Evolutionary conservation across 2,888 invertebrate genomes (phyloP).

Genomic region (Octonoba sinensis): DNA sequence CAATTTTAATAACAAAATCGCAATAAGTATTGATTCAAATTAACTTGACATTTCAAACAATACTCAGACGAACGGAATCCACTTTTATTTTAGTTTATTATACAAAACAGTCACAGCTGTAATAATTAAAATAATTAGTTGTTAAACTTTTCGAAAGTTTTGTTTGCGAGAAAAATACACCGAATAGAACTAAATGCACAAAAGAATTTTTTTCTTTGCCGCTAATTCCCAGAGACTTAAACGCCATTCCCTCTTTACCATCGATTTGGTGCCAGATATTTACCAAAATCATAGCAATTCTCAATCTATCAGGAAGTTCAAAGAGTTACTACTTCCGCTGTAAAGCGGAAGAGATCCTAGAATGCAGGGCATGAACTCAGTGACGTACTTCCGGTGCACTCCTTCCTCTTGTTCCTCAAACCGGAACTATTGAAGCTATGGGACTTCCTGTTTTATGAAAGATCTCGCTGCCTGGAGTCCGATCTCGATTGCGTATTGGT

Average conservation of each 20-base stretch:
- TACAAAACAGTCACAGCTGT: no score
- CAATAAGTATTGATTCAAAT: no score
- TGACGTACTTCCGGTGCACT: conserved; percentile 51
- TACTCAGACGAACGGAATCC: no score
- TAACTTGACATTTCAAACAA: no score
- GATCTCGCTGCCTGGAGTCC: conserved; percentile 13
- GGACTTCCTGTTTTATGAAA: conserved; percentile 32
- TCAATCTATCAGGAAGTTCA: conserved; percentile 47
- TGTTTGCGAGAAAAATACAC: no score
- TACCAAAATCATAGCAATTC: conserved; percentile 40
- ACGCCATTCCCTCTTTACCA: conserved; percentile 11
- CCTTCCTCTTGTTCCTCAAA: conserved; percentile 21
- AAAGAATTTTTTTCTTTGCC: no score
- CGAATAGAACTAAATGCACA: no score
- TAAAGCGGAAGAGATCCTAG: conserved; percentile 32
- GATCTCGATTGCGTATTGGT: conserved; percentile 32
- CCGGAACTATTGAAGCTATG: conserved; percentile 55
- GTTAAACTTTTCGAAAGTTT: no score
- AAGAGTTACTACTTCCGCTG: conserved; percentile 57
- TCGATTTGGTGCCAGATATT: conserved; percentile 37
- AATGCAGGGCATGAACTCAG: conserved; percentile 43
- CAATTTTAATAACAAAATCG: no score
- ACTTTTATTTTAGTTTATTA: no score
- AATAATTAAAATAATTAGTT: no score
- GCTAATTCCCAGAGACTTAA: no score